These are phyloP conservation scores for Aldrovandia affinis DNA, from an alignment of 2,797 vertebrate genomes.

Conservation along the genomic window DNA sequence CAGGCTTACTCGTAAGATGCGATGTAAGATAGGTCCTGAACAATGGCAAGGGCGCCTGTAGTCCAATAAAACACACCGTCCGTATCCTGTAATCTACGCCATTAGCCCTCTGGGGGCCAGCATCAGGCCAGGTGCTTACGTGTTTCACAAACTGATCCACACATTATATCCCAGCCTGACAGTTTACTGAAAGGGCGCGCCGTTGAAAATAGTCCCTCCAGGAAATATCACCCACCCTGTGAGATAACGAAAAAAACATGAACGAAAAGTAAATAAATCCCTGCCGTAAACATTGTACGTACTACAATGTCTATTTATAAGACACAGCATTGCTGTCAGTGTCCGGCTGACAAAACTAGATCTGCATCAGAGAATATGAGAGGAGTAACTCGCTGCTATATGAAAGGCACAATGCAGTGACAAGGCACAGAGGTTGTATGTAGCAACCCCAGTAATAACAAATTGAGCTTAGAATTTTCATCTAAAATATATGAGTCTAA, in stretches of 20 bases:
- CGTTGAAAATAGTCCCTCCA: constrained; percentile 25
- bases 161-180: constrained; percentile 35
- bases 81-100: constrained; percentile 29
- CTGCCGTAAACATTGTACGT: constrained; percentile 57
- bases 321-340: constrained; percentile 60
- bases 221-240: constrained; percentile 33
- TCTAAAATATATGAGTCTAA: neutral
- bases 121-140: constrained; percentile 30
- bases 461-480: neutral
- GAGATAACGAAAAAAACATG: constrained; percentile 54
- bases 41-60: constrained; percentile 20
- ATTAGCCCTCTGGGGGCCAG: constrained; percentile 31
- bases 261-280: constrained; percentile 53
- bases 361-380: constrained; percentile 67
- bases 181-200: neutral
- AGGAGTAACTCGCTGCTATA: constrained; percentile 65
- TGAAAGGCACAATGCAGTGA: constrained; percentile 46
- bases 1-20: constrained; percentile 24
- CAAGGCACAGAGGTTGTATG: neutral
- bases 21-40: constrained; percentile 28
- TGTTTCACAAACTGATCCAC: neutral
- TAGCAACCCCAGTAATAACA: neutral
- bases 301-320: constrained; percentile 71
- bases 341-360: constrained; percentile 45
- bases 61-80: constrained; percentile 36